phyloP scores from a whole-genome alignment of 1,140 invertebrate species.

The Palaemon carinicauda region DNA sequence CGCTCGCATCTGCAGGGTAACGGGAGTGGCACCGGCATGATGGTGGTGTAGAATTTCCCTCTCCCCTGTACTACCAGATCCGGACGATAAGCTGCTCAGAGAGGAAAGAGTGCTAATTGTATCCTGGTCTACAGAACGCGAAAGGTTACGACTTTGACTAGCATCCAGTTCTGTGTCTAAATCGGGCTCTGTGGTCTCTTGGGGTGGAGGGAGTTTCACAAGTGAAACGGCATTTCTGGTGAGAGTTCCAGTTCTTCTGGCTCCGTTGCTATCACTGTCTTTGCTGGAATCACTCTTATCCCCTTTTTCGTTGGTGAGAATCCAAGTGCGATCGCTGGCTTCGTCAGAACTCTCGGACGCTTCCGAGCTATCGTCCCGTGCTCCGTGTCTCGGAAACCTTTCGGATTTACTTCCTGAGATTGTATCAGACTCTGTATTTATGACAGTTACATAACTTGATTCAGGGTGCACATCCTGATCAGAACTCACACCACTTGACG shows the following conservation, averaged over 20 bases:
- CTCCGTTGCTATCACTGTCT: constrained; percentile 49
- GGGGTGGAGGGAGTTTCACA: constrained; percentile 81
- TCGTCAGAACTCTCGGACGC: constrained; percentile 64
- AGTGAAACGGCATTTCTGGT: constrained; percentile 78
- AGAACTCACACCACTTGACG: constrained; percentile 84
- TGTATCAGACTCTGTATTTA: constrained; percentile 61
- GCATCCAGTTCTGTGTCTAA: constrained; percentile 71
- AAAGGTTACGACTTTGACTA: neutral
- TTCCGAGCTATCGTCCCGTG: constrained; percentile 57
- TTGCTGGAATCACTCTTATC: constrained; percentile 55
- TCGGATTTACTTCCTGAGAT: constrained; percentile 65
- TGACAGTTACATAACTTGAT: constrained; percentile 62
- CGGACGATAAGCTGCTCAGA: constrained; percentile 52
- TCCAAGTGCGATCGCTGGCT: constrained; percentile 64
- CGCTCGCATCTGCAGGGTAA: constrained; percentile 39
- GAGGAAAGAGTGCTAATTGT: constrained; percentile 55
- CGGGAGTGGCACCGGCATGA: constrained; percentile 4
- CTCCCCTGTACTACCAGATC: constrained; percentile 47
- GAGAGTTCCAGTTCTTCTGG: constrained; percentile 62
- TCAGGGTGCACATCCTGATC: constrained; percentile 77
- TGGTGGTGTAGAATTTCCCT: constrained; percentile 26
- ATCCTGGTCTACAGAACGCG: constrained; percentile 46
- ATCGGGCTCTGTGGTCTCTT: constrained; percentile 73
- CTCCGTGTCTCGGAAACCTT: constrained; percentile 40
- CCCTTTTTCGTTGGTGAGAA: constrained; percentile 61